phyloP scores from a whole-genome alignment of 2,797 vertebrate genomes.

The Okamejei kenojei region DNA sequence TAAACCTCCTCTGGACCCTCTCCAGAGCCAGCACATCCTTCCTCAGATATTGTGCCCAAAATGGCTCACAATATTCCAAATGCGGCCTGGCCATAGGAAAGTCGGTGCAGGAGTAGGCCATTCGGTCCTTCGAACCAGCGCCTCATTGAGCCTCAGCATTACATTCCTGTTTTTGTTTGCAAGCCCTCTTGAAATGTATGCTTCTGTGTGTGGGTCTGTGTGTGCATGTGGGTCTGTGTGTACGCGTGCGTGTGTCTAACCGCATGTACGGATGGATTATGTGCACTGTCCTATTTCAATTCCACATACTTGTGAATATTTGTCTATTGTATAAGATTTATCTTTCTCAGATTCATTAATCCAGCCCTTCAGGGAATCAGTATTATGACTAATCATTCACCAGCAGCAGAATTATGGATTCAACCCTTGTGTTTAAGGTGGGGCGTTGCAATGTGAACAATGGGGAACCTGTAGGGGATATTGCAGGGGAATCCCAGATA shows the following conservation, averaged over 20 bases:
- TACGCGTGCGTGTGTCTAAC: background rate
- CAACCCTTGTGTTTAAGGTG: background rate
- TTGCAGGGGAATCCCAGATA: background rate
- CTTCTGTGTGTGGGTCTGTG: no score
- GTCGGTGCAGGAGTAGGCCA: no score
- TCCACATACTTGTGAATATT: background rate
- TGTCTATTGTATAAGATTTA: background rate
- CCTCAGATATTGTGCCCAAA: no score
- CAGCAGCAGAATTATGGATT: background rate
- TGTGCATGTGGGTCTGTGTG: no score
- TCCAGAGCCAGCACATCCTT: no score
- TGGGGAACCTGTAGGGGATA: background rate
- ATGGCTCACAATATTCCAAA: no score
- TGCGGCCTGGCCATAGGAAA: no score
- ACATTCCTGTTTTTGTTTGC: no score
- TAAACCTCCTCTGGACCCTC: no score
- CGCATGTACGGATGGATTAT: background rate
- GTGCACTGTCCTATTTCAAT: background rate
- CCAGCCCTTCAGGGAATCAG: background rate
- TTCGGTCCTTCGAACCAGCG: no score
- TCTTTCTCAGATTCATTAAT: background rate
- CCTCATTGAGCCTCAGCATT: no score
- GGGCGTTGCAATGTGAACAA: background rate
- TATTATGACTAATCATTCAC: background rate
- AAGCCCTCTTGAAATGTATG: no score